These are phyloP conservation scores for Tiaroga cobitis DNA, from an alignment of 2,797 vertebrate genomes.

Conservation along the genomic window DNA sequence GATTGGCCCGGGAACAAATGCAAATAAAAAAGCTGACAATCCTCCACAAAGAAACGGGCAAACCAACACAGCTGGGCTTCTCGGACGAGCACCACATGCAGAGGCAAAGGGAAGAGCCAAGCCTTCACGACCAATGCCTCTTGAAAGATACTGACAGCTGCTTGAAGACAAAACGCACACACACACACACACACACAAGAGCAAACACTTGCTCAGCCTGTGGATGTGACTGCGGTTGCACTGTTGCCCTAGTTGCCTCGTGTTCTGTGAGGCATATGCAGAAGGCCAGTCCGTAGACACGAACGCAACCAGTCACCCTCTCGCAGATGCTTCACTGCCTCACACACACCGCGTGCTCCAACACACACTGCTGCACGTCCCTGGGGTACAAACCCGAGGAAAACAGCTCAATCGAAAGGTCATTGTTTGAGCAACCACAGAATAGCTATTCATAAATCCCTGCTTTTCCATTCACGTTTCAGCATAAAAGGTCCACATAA, in stretches of 20 bases:
- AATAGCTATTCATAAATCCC: constrained; percentile 16
- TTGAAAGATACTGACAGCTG: constrained; percentile 68
- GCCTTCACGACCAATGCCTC: constrained; percentile 60
- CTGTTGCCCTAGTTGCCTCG: constrained; percentile 31
- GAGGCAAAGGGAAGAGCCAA: constrained; percentile 45
- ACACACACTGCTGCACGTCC: neutral
- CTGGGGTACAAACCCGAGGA: neutral
- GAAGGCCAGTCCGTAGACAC: constrained; percentile 28
- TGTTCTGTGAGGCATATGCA: constrained; percentile 30
- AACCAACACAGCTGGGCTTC: neutral
- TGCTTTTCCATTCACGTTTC: constrained; percentile 14
- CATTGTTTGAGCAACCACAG: constrained; percentile 16
- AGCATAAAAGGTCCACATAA: neutral
- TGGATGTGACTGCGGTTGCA: constrained; percentile 32
- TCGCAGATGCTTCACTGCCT: neutral
- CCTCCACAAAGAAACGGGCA: neutral
- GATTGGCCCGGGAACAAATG: constrained; percentile 43
- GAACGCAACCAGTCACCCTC: constrained; percentile 14
- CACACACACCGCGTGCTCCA: constrained; percentile 4
- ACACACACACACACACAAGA: constrained; percentile 9
- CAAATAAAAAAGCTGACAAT: constrained; percentile 47
- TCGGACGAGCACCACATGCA: constrained; percentile 30
- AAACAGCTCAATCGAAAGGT: constrained; percentile 42
- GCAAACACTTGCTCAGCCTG: constrained; percentile 55
- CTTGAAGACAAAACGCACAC: constrained; percentile 63